Evolutionary conservation across 2,888 invertebrate species (phyloP), one percentile per base, ranked within the genome.

Genomic region (Campopleginae sp.): DNA sequence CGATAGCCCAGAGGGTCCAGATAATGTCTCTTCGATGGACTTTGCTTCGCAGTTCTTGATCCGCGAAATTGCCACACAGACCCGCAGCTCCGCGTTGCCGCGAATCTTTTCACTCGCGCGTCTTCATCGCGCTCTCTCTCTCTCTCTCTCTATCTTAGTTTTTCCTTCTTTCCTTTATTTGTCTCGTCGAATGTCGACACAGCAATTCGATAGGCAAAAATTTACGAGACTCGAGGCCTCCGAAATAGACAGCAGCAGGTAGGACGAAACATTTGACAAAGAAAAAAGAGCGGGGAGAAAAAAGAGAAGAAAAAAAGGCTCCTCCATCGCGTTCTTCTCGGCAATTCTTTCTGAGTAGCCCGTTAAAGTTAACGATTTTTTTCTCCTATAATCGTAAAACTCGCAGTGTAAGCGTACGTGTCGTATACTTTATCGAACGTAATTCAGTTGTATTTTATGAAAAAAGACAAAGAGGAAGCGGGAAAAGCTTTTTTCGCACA

Each of bases 331-430:
- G 10, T 68, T 27, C 46, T 23, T 38, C 68, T 23, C 54, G n/a
- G 8, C 80, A 8, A 77, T 74, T 72, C 74, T 42, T 51, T 38
- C 48, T 17, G 61, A 54, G 63, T 44, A 63, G 63, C 77, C 77
- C 68, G 77, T 84, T 75, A 74, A 77, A 81, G 74, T 65, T 72
- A 54, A 81, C 61, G 76, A 74, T 81, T 81, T 81, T 84, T 77
- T 84, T 74, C 72, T 74, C 74, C 61, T 61, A 74, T 81, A 78
- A 84, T 81, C 84, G 78, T 81, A 85, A 85, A 85, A 75, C 65
- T 85, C 70, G n/a, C n/a, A 63, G 51, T n/a, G 48, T 68, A 44
- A 38, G 19, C 42, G 72, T 58, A 58, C 23, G 42, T 8, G 46
- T 42, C 31, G 66, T 42, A 70, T 31, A 48, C 31, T 70, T 51